Base-by-base conservation (phyloP, 2,113 vertebrate genomes). In the Oncorhynchus gorbuscha region DNA sequence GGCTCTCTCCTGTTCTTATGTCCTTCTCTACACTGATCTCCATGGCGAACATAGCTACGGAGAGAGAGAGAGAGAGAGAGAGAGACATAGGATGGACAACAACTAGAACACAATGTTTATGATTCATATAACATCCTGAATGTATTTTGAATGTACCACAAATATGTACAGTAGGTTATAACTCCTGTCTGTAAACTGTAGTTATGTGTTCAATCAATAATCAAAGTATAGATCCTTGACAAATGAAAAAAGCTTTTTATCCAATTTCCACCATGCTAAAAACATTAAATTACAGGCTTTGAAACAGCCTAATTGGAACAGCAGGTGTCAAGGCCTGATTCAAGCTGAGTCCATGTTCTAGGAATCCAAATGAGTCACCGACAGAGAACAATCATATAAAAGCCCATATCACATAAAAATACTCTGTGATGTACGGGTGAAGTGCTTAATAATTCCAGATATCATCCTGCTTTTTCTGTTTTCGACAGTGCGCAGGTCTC, bases 21-120 rank as follows among this genome's bases (percentile, higher is more conserved):
- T 99, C 94, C 80, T 93, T 96, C 89, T 98, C 93, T 72, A 99
- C 97, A 85, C 93, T 97, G 81, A 99, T 98, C 93, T 98, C 95
- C 95, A 99, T 95, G 5, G 95, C 96, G 88, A 97, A 97, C 61
- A 96, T 88, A 30, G 96, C 97, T 99, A 92, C 89, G 69, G 80
- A 83, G 84, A 90, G 18, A 4, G 45, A 4, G 45, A 89, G 84
- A 86, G 45, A n/a, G n/a, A n/a, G n/a, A n/a, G n/a, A n/a, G n/a
- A n/a, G n/a, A n/a, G 78, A 14, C 20, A 3, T 24, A 18, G 32
- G 64, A 16, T 16, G 65, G 65, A n/a, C 18, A 62, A 62, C 59
- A 24, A 22, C 59, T 22, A 62, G 59, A 62, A 22, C 13, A 62
- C n/a, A n/a, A 9, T 24, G n/a, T 3, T 9, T 22, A 22, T 62